Base-by-base conservation (phyloP, 1,140 invertebrate species). In the Cheumatopsyche charites region DNA sequence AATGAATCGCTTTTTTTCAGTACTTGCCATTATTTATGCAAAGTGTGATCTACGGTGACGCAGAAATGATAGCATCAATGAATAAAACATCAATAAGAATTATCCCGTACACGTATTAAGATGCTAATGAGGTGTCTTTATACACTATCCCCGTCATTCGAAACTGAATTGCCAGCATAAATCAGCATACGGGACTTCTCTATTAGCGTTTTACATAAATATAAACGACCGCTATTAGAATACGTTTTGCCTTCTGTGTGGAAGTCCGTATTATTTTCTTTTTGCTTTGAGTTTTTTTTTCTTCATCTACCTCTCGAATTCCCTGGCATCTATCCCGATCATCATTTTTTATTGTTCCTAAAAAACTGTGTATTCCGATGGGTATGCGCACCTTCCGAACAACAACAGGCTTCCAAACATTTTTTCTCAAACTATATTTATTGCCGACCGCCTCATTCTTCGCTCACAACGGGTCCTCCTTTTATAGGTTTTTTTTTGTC, bases 381-480 rank as follows among this genome's bases (percentile, higher is more conserved):
- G 29, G 29, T 63, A 23, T 66, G 63, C 45, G 42, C 63, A 66
- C 63, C 63, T 66, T 66, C 45, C 63, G 36, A 66, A 58, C 23
- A 49, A 61, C 55, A 13, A 66, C 17, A 25, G 36, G 47, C 19
- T 52, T 52, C 62, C 41, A 25, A 66, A 62, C 66, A 72, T 72
- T 75, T 72, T 73, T 74, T 70, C 47, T 52, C 49, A 67, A 42
- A 45, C 69, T 66, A 71, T 75, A 73, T 75, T 75, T 75, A 75
- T 67, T 49, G 71, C 71, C 62, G 71, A 71, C 68, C 68, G 74
- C 67, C 74, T 71, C 29, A 41, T 73, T 67, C 43, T 43, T 67
- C 61, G 17, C 11, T 65, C 25, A 70, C 70, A 73, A 71, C 52
- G 63, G 71, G 63, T 19, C 62, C 49, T 58, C 66, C 70, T 72